These are phyloP conservation scores for Macaria liturata DNA, from an alignment of 2,888 invertebrate genomes.

Conservation along the genomic window DNA sequence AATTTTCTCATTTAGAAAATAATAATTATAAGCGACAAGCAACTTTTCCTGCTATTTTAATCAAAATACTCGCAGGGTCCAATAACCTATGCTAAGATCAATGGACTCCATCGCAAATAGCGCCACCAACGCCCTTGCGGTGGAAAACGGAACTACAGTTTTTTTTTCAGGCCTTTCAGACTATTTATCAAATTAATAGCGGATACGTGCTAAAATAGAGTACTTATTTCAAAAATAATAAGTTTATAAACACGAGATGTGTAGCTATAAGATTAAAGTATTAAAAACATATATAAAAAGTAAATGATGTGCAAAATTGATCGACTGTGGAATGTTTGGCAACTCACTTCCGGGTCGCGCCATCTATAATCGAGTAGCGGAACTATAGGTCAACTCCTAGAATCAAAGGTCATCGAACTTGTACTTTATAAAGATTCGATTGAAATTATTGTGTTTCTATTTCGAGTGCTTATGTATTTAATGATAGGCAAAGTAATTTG, in stretches of 20 bases:
- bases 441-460: slow-evolving; percentile 43
- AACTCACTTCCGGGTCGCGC: slow-evolving; percentile 46
- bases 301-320: neutral
- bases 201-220: neutral
- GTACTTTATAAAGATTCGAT: slow-evolving; percentile 39
- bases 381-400: slow-evolving; percentile 47
- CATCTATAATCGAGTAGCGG: slow-evolving; percentile 47
- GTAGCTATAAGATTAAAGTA: too few relatives aligned
- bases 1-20: slow-evolving; percentile 6
- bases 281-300: too few relatives aligned
- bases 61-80: slow-evolving; percentile 40
- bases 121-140: slow-evolving; percentile 36
- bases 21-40: slow-evolving; percentile 1
- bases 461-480: slow-evolving; percentile 41
- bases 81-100: slow-evolving; percentile 61
- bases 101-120: slow-evolving; percentile 54
- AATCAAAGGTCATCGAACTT: slow-evolving; percentile 44
- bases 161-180: slow-evolving; percentile 19
- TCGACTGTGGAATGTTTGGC: slow-evolving; percentile 9
- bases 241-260: too few relatives aligned
- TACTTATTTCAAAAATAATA: too few relatives aligned
- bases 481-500: slow-evolving; percentile 30
- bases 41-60: slow-evolving; percentile 21
- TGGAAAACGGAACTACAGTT: slow-evolving; percentile 29
- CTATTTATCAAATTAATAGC: neutral